Base-by-base conservation (phyloP, 1,140 invertebrate species). In the Cotesia typhae region DNA sequence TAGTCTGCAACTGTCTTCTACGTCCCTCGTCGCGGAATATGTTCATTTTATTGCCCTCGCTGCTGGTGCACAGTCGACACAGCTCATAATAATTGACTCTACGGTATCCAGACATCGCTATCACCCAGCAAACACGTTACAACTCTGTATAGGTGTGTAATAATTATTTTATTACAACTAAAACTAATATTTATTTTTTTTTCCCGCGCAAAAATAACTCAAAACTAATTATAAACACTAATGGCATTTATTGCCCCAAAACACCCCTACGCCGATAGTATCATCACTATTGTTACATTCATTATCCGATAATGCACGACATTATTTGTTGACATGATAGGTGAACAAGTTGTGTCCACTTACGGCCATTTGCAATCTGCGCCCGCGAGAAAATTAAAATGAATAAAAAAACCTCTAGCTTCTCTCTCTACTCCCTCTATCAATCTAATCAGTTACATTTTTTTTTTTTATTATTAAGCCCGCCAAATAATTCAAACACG, bases 81-180 rank as follows among this genome's bases (percentile, higher is more conserved):
- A 93, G 83, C 84, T 92, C 91, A 78, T 91, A 91, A 80, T 91
- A 93, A 82, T 91, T 92, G 7, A 92, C 91, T 74, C 89, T 88
- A 73, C 89, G 89, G 77, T 92, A 91, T 78, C 89, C 90, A 67
- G 90, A 88, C 90, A 92, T 92, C 73, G 55, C 63, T 37, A 38
- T 47, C 41, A 67, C 6, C 41, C 41, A 47, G 10, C 41, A 47
- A 47, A 47, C 41, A 5, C 10, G 41, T 47, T 47, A 47, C 6
- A 47, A 47, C 41, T 47, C 10, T 9, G 1, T 47, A 47, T 47
- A 12, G 68, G 59, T n/a, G n/a, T 52, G 51, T 52, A n/a, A 52
- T 52, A 9, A n/a, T 52, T n/a, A n/a, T 52, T n/a, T 2, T 52
- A 9, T 9, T 52, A 28, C 3, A 2, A 28, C 28, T 28, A 2